A percentile compares a stretch with the other conserved stretches of the same genome.
Evolutionary conservation across 1,140 invertebrate species (phyloP).

Genomic region (Drosophila albomicans): DNA sequence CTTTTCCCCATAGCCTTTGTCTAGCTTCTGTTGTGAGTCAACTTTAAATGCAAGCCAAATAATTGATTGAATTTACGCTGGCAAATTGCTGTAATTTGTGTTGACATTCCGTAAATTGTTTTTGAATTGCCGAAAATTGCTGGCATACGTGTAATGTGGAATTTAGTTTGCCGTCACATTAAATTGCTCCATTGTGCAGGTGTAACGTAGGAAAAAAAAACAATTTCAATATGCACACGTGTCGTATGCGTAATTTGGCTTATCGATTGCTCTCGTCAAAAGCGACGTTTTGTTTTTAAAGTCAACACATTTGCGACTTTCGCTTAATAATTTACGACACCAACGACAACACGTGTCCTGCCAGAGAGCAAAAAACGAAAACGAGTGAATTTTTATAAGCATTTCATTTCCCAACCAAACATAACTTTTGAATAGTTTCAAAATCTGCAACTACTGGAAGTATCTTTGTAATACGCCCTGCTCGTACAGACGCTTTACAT

Average conservation of each 20-base stretch:
- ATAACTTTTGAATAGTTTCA: conserved; percentile 4
- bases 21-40: conserved; percentile 27
- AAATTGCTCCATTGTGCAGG: conserved; percentile 45
- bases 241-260: conserved; percentile 80
- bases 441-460: conserved; percentile 47
- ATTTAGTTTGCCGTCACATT: conserved; percentile 56
- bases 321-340: neutral
- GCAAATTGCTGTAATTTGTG: conserved; percentile 71
- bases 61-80: conserved; percentile 64
- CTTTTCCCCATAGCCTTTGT: conserved; percentile 7
- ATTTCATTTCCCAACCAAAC: conserved; percentile 21
- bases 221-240: conserved; percentile 53
- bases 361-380: neutral
- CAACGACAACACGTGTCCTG: neutral
- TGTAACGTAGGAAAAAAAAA: conserved; percentile 38
- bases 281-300: conserved; percentile 16
- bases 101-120: conserved; percentile 68
- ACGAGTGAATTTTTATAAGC: neutral
- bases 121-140: conserved; percentile 41
- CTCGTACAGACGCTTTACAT: conserved; percentile 91
- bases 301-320: neutral
- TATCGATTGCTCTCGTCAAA: conserved; percentile 49
- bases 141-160: conserved; percentile 46
- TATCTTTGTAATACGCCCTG: conserved; percentile 87
- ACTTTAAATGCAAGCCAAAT: conserved; percentile 32